Evolutionary conservation across 1,140 invertebrate genomes (phyloP).

Genomic region (Grapholita molesta): DNA sequence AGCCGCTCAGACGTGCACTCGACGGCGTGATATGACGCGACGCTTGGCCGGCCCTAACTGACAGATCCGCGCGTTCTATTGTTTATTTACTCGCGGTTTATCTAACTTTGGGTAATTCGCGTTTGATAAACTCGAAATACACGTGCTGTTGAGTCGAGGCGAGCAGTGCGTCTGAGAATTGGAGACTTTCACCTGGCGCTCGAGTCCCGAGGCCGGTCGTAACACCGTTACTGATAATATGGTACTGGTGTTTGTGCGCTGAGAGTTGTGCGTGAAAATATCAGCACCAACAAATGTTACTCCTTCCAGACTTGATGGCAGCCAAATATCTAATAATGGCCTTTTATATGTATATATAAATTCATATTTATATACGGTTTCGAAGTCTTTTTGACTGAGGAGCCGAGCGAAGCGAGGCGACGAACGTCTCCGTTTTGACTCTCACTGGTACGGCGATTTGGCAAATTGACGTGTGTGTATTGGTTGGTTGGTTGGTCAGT

Average conservation of each 20-base stretch:
- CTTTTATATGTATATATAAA: background rate
- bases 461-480: no score
- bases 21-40: constrained; percentile 40
- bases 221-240: constrained; percentile 66
- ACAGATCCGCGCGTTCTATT: constrained; percentile 32
- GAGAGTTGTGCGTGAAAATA: background rate
- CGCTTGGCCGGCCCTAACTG: constrained; percentile 29
- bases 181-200: constrained; percentile 64
- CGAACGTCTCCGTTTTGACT: no score
- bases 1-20: constrained; percentile 36
- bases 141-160: constrained; percentile 52
- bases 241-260: background rate
- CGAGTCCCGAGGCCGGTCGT: constrained; percentile 58
- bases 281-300: background rate
- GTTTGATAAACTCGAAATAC: constrained; percentile 25
- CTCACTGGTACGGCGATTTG: no score
- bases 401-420: no score
- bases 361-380: constrained; percentile 8
- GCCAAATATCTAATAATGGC: background rate
- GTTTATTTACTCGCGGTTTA: constrained; percentile 60
- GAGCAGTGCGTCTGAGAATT: constrained; percentile 63
- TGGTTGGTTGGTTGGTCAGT: no score
- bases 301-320: background rate
- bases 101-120: constrained; percentile 43
- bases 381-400: background rate